Evolutionary conservation across 2,113 vertebrate species (phyloP), one percentile per base, ranked within the genome.

Genomic region (Paraplagusia blochii): DNA sequence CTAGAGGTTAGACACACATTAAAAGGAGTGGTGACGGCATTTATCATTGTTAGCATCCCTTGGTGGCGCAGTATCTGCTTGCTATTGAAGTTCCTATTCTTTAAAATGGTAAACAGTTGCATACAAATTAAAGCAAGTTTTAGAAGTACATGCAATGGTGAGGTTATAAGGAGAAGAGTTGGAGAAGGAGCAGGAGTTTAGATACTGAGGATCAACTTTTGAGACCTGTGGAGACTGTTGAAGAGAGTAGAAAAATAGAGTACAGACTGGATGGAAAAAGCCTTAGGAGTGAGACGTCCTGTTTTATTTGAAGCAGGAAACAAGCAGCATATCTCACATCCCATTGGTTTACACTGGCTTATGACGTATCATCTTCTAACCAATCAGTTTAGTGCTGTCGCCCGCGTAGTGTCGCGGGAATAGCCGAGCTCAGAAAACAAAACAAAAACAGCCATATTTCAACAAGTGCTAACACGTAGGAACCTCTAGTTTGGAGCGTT

Each of bases 381-480:
- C 81, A 85, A 76, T 76, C 22, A 14, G 0, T 6, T 50, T 38
- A 13, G 3, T 12, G 17, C 36, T 61, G 17, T 63, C 15, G 11
- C 29, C 50, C 66, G 59, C 60, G 13, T 29, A 17, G 1, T 74
- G 68, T 72, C 65, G 79, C 75, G 77, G 70, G 76, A 84, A 78
- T 33, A 52, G 33, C 14, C 1, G 6, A 1, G 22, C 48, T 47
- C 56, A 74, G 58, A 54, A 0, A 62, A 43, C 46, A 56, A 47
- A 58, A 9, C 8, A 3, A 11, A 4, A 1, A 39, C 1, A 40
- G 9, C 8, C 13, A 10, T 46, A 11, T n/a, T 4, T 11, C 15
- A 14, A 18, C 53, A 36, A 50, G 22, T 45, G 8, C 36, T 18
- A 6, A 1, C 6, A 0, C 18, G 8, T n/a, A 2, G 29, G 6